Conservation (phyloP, 2,888 invertebrate genomes). For the Neoascia interrupta region DNA sequence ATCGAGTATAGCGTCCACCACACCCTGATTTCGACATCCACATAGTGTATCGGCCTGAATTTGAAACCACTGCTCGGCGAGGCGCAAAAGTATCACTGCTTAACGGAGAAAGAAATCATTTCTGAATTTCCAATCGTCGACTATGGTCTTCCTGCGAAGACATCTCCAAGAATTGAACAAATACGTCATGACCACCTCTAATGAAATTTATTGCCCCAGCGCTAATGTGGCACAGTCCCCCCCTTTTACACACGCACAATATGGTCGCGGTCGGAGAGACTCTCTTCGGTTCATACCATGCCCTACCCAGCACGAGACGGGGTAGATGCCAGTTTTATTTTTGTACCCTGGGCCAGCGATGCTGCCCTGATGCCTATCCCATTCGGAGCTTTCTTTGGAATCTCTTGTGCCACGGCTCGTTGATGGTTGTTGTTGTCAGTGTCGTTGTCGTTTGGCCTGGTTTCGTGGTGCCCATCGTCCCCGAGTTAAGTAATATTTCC, state of each 20-base stretch:
- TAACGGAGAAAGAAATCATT: conserved; percentile 39
- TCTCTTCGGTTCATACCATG: neutral
- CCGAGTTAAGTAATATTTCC: conserved; percentile 67
- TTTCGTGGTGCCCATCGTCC: conserved; percentile 14
- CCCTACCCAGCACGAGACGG: neutral
- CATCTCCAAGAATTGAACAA: conserved; percentile 36
- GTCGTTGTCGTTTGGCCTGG: conserved; percentile 64
- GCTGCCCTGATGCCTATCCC: neutral
- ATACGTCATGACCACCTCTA: conserved; percentile 64
- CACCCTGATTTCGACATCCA: conserved; percentile 65
- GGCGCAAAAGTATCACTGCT: neutral
- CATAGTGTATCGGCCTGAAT: conserved; percentile 51
- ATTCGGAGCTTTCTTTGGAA: conserved; percentile 51
- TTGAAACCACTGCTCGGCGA: conserved; percentile 2
- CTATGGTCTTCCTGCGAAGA: neutral
- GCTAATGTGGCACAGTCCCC: conserved; percentile 20
- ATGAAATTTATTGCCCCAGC: conserved; percentile 63
- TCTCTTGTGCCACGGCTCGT: no score
- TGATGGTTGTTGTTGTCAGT: conserved; percentile 10
- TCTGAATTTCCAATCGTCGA: conserved; percentile 12
- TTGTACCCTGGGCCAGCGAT: conserved; percentile 17
- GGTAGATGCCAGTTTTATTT: conserved; percentile 33
- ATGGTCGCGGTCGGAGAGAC: conserved; percentile 11
- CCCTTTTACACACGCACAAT: conserved; percentile 31
- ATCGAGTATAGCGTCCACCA: conserved; percentile 23